These are phyloP conservation scores for Anastrepha ludens DNA, from an alignment of 1,140 invertebrate species.

Conservation along the genomic window DNA sequence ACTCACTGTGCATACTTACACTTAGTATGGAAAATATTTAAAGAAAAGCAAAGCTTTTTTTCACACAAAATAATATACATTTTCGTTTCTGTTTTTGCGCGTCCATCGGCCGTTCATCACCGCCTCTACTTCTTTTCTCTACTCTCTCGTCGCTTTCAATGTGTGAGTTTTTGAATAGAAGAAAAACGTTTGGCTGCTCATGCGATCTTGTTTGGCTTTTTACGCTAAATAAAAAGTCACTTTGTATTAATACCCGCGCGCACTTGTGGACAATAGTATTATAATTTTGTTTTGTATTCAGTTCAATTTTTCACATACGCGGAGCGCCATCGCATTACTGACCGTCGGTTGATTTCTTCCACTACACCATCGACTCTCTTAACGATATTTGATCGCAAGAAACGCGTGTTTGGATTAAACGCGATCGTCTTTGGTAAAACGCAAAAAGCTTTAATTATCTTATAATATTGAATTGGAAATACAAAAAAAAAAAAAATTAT, in stretches of 20 bases:
- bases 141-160: neutral
- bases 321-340: constrained; percentile 20
- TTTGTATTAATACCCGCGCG: neutral
- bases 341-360: neutral
- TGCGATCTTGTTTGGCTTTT: constrained; percentile 49
- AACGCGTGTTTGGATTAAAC: neutral
- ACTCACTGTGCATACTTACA: neutral
- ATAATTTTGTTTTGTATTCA: neutral
- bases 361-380: too few species aligned
- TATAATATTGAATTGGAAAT: neutral
- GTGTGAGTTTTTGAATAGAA: neutral
- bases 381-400: too few species aligned
- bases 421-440: neutral
- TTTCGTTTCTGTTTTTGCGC: constrained; percentile 5
- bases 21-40: constrained; percentile 13
- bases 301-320: constrained; percentile 47
- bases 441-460: constrained; percentile 3
- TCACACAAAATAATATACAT: neutral
- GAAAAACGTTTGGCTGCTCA: neutral
- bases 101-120: constrained; percentile 12
- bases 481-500: neutral
- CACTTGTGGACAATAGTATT: too few species aligned
- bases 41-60: constrained; percentile 25
- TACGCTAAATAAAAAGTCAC: constrained; percentile 15
- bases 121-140: constrained; percentile 10